Conservation (phyloP, 2,797 vertebrate species). For the Neostethus bicornis region DNA sequence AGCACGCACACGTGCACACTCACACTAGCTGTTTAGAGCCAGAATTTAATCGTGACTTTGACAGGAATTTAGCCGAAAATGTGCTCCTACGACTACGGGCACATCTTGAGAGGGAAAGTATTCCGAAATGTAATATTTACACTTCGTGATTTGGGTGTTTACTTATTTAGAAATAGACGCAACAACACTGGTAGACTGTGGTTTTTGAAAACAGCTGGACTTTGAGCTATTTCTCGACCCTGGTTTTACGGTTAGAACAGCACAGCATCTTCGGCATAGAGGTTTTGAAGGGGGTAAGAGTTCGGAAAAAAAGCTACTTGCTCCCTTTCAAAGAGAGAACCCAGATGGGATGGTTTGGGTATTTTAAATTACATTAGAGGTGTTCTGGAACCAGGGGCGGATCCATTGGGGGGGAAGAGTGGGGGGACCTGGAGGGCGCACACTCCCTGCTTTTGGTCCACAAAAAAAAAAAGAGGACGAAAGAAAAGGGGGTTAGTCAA, state of each 20-base stretch:
- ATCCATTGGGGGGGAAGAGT: no score
- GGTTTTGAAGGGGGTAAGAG: constrained; percentile 4
- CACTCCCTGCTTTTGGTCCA: no score
- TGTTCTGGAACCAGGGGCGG: no score
- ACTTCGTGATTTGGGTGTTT: constrained; percentile 37
- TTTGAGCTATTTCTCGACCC: constrained; percentile 29
- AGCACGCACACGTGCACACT: constrained; percentile 9
- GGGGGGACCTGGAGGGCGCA: no score
- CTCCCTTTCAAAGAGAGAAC: no score
- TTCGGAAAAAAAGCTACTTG: neutral
- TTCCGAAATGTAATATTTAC: constrained; percentile 23
- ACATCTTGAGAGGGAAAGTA: neutral
- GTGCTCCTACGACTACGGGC: constrained; percentile 1
- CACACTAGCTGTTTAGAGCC: constrained; percentile 15
- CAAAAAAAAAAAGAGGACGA: no score
- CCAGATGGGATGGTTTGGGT: no score
- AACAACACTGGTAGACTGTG: constrained; percentile 20
- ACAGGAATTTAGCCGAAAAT: constrained; percentile 2
- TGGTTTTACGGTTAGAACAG: neutral
- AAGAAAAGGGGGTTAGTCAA: no score
- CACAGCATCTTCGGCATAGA: neutral
- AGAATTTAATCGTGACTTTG: neutral
- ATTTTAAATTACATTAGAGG: no score
- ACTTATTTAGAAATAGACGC: constrained; percentile 39
- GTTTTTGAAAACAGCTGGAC: constrained; percentile 7